Evolutionary conservation across 2,888 invertebrate species (phyloP).

Genomic region (Teleogryllus oceanicus): DNA sequence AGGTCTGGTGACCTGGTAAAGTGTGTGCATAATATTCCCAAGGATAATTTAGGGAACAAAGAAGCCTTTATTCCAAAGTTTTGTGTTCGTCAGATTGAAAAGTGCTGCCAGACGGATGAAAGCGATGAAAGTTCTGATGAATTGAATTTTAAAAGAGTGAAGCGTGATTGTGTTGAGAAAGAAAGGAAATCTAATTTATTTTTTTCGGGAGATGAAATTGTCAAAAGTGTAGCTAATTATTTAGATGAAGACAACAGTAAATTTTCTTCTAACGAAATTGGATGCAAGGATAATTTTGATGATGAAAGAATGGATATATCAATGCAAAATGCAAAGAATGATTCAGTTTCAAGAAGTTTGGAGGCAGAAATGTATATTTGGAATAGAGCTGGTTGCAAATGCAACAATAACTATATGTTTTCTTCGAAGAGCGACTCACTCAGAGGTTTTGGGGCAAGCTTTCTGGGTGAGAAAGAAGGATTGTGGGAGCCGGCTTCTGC

Average conservation of each 20-base stretch:
- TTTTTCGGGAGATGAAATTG: constrained; percentile 43
- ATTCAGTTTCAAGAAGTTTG: background rate
- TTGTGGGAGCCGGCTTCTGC: background rate
- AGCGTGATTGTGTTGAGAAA: constrained; percentile 23
- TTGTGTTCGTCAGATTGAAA: constrained; percentile 49
- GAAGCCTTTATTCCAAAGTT: constrained; percentile 64
- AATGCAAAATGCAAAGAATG: background rate
- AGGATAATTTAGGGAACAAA: constrained; percentile 43
- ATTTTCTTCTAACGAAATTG: background rate
- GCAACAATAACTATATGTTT: background rate
- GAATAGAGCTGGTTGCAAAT: background rate
- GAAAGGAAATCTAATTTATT: constrained; percentile 41
- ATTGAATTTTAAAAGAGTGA: constrained; percentile 30
- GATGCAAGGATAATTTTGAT: background rate
- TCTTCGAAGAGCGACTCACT: background rate
- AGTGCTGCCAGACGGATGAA: constrained; percentile 30
- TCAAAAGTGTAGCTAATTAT: constrained; percentile 30
- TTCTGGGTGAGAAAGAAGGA: background rate
- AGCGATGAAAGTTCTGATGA: constrained; percentile 34
- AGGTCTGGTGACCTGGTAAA: constrained; percentile 41
- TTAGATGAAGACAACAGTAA: constrained; percentile 21
- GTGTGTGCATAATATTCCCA: constrained; percentile 43
- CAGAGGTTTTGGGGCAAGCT: background rate
- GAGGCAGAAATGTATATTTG: background rate
- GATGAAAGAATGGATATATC: background rate